phyloP scores from a whole-genome alignment of 2,888 invertebrate genomes.

The Epirrhoe tristata region DNA sequence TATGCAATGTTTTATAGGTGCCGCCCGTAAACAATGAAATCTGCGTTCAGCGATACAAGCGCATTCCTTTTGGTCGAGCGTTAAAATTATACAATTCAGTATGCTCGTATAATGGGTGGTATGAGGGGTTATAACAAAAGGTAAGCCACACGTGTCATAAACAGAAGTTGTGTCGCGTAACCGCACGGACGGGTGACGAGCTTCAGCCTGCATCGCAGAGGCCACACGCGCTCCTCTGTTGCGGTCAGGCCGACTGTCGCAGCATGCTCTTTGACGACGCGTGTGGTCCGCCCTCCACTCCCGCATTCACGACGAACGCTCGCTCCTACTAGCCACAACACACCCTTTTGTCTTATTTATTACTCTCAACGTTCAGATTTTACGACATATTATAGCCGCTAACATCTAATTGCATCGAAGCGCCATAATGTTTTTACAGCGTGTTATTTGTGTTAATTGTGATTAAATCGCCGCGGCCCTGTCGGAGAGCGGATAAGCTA shows the following conservation, averaged over 20 bases:
- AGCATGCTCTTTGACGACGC: conserved; percentile 52
- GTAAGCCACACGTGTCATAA: conserved; percentile 50
- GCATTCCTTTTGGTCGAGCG: conserved; percentile 13
- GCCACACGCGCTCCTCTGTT: conserved; percentile 58
- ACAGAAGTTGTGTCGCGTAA: conserved; percentile 53
- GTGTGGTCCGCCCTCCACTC: conserved; percentile 54
- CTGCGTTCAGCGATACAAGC: conserved; percentile 20
- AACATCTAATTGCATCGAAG: conserved; percentile 63
- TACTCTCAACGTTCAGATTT: conserved; percentile 57
- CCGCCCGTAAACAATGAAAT: conserved; percentile 48
- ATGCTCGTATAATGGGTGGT: conserved; percentile 26
- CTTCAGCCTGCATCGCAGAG: conserved; percentile 53
- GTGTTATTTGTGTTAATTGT: conserved; percentile 61
- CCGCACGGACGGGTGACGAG: conserved; percentile 49
- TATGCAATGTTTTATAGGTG: conserved; percentile 58
- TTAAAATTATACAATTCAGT: conserved; percentile 25
- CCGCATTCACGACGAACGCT: conserved; percentile 46
- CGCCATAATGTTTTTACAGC: conserved; percentile 54
- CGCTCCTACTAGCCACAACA: conserved; percentile 41
- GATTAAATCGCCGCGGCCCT: conserved; percentile 57
- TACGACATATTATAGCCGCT: conserved; percentile 62
- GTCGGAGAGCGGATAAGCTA: conserved; percentile 55
- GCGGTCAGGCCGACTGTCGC: conserved; percentile 57
- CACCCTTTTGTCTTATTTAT: conserved; percentile 55
- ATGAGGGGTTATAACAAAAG: conserved; percentile 36